A percentile compares a stretch with the other conserved stretches of the same genome.
Conservation (phyloP, 2,797 vertebrate genomes). For the Staurois parvus region DNA sequence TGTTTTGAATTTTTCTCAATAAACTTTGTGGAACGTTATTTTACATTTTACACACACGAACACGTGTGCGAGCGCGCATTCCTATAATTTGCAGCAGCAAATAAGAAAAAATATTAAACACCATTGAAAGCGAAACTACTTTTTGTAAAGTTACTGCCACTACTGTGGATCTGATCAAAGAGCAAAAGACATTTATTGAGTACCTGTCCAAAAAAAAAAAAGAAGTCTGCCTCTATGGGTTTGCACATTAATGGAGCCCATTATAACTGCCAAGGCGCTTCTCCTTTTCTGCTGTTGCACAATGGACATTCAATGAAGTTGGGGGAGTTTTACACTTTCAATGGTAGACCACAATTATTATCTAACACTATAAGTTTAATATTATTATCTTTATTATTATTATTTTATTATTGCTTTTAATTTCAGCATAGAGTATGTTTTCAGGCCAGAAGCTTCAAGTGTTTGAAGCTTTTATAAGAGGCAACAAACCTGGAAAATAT, state of each 20-base stretch:
- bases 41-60: too few relatives aligned
- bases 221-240: background rate
- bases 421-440: too few relatives aligned
- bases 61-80: too few relatives aligned
- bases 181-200: background rate
- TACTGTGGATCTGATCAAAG: background rate
- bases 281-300: background rate
- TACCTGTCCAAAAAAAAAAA: background rate
- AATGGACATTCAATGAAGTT: background rate
- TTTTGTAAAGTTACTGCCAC: background rate
- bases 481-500: too few relatives aligned
- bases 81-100: too few relatives aligned
- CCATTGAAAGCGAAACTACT: background rate
- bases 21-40: too few relatives aligned
- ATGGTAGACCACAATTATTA: background rate
- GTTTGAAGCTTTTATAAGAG: too few relatives aligned
- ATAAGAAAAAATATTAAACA: background rate
- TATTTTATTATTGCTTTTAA: too few relatives aligned
- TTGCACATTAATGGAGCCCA: background rate
- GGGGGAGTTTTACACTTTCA: background rate
- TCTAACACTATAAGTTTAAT: background rate
- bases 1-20: too few relatives aligned
- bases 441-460: background rate
- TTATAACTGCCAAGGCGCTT: slow-evolving; percentile 1
- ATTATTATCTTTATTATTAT: background rate